Evolutionary conservation across 2,888 invertebrate species (phyloP), one percentile per base, ranked within the genome.

Genomic region (Leuctra nigra): DNA sequence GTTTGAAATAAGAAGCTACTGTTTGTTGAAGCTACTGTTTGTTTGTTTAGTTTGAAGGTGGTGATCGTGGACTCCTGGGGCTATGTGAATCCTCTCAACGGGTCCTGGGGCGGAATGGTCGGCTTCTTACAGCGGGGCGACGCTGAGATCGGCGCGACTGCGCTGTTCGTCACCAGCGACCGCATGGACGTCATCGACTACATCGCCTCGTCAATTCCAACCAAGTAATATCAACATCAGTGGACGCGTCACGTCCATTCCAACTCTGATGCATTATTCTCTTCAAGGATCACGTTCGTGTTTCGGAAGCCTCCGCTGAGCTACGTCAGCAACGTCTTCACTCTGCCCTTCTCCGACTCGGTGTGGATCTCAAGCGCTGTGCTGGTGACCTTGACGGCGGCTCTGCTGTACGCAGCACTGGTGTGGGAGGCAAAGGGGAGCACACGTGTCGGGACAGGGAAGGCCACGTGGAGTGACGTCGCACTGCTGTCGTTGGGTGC

Each of bases 261-360:
- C 33, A 33, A 33, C 33, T 11, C 11, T 33, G 7, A 9, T 33
- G 7, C 33, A 33, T n/a, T n/a, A n/a, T n/a, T n/a, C n/a, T n/a
- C n/a, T 59, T 57, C 6, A 50, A 61, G 65, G 22, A 75, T 84
- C 0, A 80, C 81, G 64, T 85, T 87, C 67, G 77, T 87, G 16
- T 87, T 87, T 67, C 80, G 82, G 52, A 81, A 84, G 66, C 87
- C 87, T 1, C 82, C 86, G 65, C 67, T 87, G 14, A 80, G 87
- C 0, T 84, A 82, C 61, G 81, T 86, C 47, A 81, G 80, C 61
- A 87, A 87, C 66, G 78, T 87, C 44, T 87, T 83, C 66, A 69
- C 80, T 1, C 69, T 87, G 23, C 86, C 87, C 0, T 87, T 87
- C 66, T 75, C 79, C 57, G 72, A 68, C 25, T 70, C 74, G 1